Conservation (phyloP, 2,888 invertebrate genomes). For the Sturmia bella region DNA sequence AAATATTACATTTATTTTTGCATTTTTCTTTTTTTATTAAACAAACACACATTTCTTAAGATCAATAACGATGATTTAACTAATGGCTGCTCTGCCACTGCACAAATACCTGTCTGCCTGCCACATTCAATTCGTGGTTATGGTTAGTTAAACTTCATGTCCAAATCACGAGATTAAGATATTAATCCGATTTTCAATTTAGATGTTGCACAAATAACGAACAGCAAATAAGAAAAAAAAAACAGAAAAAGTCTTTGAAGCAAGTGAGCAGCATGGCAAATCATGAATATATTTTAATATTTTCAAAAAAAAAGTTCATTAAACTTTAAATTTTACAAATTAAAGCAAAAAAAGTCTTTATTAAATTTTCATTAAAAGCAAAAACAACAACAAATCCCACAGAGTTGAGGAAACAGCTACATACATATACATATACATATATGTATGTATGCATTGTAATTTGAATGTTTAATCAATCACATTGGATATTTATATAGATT, state of each 20-base stretch:
- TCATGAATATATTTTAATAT: constrained; percentile 47
- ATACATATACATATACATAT: too few relatives aligned
- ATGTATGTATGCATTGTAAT: too few relatives aligned
- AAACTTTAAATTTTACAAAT: constrained; percentile 26
- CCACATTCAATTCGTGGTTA: constrained; percentile 51
- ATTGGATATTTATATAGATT: too few relatives aligned
- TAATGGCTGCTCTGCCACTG: constrained; percentile 42
- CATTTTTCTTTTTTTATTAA: constrained; percentile 1
- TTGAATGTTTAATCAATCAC: too few relatives aligned
- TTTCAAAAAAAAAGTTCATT: constrained; percentile 49
- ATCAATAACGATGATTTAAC: constrained; percentile 62
- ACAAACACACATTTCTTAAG: constrained; percentile 40
- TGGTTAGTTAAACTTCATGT: constrained; percentile 66
- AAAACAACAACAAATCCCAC: not conserved
- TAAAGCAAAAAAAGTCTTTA: not conserved
- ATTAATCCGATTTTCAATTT: constrained; percentile 67
- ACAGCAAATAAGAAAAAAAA: not conserved
- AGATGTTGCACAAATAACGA: constrained; percentile 54
- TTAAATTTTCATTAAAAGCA: not conserved
- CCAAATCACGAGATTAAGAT: constrained; percentile 65
- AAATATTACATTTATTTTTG: not conserved
- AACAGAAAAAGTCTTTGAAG: not conserved
- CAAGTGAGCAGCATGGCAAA: constrained; percentile 1
- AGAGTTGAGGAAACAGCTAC: too few relatives aligned
- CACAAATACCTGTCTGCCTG: constrained; percentile 39